Percentiles rank a stretch among this genome's conserved stretches.
These are phyloP conservation scores for Pimpla rufipes DNA, from an alignment of 2,888 invertebrate species.

Conservation along the genomic window DNA sequence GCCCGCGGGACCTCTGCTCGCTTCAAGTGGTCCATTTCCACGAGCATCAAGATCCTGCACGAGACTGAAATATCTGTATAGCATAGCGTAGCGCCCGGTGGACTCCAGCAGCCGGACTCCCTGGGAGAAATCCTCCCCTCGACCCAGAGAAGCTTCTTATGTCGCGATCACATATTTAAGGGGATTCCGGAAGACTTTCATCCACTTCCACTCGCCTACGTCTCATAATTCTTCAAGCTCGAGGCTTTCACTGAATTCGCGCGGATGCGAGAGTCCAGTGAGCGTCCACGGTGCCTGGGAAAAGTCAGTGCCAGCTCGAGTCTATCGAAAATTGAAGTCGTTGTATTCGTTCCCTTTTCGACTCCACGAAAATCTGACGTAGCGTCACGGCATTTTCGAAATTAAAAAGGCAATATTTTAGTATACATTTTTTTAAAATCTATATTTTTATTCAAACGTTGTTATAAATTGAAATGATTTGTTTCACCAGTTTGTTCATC, in stretches of 20 bases:
- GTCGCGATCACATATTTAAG: constrained; percentile 77
- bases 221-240: constrained; percentile 49
- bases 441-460: too few relatives aligned
- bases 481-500: too few relatives aligned
- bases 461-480: too few relatives aligned
- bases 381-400: too few relatives aligned
- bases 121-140: constrained; percentile 27
- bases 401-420: too few relatives aligned
- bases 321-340: neutral
- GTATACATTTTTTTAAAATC: too few relatives aligned
- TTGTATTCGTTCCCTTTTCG: too few relatives aligned
- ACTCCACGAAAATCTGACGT: too few relatives aligned
- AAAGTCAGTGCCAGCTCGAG: neutral
- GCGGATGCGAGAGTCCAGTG: neutral
- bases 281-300: neutral
- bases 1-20: constrained; percentile 72
- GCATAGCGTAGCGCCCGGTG: neutral
- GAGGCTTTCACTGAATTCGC: constrained; percentile 14
- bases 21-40: constrained; percentile 76
- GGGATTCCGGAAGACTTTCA: constrained; percentile 50
- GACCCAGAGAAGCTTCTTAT: constrained; percentile 76
- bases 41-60: constrained; percentile 27
- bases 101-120: constrained; percentile 66
- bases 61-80: constrained; percentile 39
- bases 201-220: constrained; percentile 32